These are phyloP conservation scores for Nezara viridula DNA, from an alignment of 2,888 invertebrate species.

Conservation along the genomic window DNA sequence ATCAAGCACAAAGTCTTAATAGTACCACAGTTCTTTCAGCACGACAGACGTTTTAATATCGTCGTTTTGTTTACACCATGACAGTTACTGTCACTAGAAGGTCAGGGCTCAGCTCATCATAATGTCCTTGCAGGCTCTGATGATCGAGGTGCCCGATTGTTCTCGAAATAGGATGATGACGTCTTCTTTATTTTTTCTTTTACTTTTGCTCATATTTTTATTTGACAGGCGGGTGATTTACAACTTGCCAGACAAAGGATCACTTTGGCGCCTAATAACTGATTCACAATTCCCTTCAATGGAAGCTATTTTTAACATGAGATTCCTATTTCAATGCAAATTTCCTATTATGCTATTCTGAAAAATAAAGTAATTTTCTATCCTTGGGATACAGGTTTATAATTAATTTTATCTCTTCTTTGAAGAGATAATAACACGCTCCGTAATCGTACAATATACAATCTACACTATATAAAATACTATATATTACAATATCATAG, in stretches of 20 bases:
- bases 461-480: too few species aligned
- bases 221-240: neutral
- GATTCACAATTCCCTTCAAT: neutral
- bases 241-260: neutral
- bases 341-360: neutral
- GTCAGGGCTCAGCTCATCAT: too few species aligned
- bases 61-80: too few species aligned
- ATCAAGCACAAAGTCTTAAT: too few species aligned
- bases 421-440: too few species aligned
- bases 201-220: neutral
- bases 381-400: too few species aligned
- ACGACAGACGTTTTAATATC: too few species aligned
- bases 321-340: neutral
- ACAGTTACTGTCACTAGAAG: too few species aligned
- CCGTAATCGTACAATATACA: too few species aligned
- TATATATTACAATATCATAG: too few species aligned
- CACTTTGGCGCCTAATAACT: neutral
- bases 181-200: neutral
- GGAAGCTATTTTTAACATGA: neutral
- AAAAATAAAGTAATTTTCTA: neutral
- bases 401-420: too few species aligned
- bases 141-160: neutral
- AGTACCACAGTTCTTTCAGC: too few species aligned
- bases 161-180: neutral
- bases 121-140: neutral